A percentile compares a stretch with the other conserved stretches of the same genome.
phyloP scores from a whole-genome alignment of 2,113 vertebrate genomes.

The Melanerpes aurifrons region DNA sequence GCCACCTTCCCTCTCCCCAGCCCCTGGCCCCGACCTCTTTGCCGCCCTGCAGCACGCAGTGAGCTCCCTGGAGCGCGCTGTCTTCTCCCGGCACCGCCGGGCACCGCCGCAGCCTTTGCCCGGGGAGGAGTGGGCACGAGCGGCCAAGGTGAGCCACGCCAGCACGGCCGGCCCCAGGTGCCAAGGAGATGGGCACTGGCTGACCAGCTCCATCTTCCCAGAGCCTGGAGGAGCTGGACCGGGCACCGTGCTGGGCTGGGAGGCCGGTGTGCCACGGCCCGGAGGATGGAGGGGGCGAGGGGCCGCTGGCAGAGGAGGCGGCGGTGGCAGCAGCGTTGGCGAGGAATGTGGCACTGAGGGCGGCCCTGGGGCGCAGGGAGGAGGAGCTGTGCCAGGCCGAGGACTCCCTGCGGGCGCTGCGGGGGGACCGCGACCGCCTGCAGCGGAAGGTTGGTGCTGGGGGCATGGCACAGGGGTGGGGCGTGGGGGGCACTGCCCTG shows the following conservation, averaged over 20 bases:
- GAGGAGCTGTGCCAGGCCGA: constrained; percentile 71
- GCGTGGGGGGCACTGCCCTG: too few species aligned
- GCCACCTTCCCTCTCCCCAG: background rate
- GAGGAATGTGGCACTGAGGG: constrained; percentile 70
- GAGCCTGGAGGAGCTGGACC: constrained; percentile 83
- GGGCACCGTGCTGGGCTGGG: background rate
- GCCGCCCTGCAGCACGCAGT: constrained; percentile 80
- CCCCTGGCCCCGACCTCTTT: constrained; percentile 63
- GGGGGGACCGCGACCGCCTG: constrained; percentile 79
- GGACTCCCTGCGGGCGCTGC: constrained; percentile 54
- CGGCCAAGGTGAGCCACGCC: constrained; percentile 65
- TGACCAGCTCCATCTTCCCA: background rate
- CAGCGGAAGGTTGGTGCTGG: constrained; percentile 66
- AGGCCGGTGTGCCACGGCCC: background rate
- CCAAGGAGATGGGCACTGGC: background rate
- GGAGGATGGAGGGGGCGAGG: constrained; percentile 26
- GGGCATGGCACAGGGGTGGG: background rate
- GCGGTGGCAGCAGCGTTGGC: constrained; percentile 32
- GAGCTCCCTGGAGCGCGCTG: constrained; percentile 83
- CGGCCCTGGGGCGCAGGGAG: constrained; percentile 60
- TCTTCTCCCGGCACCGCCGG: constrained; percentile 75
- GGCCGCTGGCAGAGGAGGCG: background rate
- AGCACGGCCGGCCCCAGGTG: rapidly evolving
- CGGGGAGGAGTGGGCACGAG: constrained; percentile 40
- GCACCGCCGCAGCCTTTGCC: background rate